phyloP scores from a whole-genome alignment of 2,113 vertebrate genomes.

The Eurypyga helias region DNA sequence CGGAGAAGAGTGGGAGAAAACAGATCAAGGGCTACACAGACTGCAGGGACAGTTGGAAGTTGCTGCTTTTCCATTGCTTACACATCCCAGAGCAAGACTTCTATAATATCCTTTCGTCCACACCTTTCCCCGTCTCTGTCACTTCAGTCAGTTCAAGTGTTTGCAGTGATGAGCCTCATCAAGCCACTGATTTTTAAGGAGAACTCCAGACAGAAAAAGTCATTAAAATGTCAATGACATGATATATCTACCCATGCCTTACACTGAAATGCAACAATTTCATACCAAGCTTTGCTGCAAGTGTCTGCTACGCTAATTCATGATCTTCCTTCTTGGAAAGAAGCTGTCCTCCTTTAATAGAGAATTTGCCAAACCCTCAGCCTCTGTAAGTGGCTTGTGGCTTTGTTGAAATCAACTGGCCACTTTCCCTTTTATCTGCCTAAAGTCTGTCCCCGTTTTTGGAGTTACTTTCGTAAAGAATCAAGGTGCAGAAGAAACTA shows the following conservation, averaged over 20 bases:
- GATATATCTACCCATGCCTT: background rate
- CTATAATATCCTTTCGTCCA: background rate
- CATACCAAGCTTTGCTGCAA: background rate
- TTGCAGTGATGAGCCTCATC: background rate
- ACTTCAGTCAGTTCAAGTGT: background rate
- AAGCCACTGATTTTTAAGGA: constrained; percentile 16
- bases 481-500: background rate
- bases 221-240: constrained; percentile 18
- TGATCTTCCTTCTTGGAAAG: background rate
- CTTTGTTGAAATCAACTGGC: background rate
- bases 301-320: background rate
- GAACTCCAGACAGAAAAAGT: background rate
- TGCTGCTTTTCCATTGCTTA: background rate
- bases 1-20: background rate
- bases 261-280: background rate
- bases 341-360: background rate
- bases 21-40: background rate
- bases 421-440: background rate
- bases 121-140: background rate
- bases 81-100: background rate
- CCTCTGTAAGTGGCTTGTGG: background rate
- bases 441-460: background rate
- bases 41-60: background rate
- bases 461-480: background rate
- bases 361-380: background rate